Evolutionary conservation across 2,888 invertebrate species (phyloP).

Genomic region (Aproaerema taeniolella): DNA sequence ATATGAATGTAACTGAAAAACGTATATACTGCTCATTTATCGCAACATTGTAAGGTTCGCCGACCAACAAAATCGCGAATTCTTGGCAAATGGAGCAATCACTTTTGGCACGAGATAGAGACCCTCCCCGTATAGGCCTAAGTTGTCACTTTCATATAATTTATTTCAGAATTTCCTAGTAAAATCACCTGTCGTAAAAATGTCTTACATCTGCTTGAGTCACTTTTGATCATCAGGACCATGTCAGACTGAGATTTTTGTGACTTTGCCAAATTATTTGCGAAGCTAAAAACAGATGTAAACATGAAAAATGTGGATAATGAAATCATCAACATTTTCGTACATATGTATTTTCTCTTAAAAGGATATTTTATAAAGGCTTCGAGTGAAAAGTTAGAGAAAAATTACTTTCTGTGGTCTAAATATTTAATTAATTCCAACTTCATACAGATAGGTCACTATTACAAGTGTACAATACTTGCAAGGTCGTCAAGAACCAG

Average conservation of each 20-base stretch:
- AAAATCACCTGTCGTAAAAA: slow-evolving; percentile 5
- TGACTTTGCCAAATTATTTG: slow-evolving; percentile 3
- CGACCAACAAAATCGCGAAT: slow-evolving; percentile 32
- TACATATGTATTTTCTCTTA: no score
- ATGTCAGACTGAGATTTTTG: background rate
- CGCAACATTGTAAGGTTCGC: slow-evolving; percentile 27
- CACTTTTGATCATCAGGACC: slow-evolving; percentile 1
- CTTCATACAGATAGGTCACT: slow-evolving; percentile 10
- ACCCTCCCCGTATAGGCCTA: slow-evolving; percentile 37
- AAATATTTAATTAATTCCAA: no score
- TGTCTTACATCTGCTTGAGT: background rate
- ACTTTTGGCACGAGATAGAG: slow-evolving; percentile 44
- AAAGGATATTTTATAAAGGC: no score
- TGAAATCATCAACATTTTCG: no score
- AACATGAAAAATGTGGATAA: background rate
- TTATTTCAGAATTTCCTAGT: background rate
- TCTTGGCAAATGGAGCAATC: slow-evolving; percentile 44
- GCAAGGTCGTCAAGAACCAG: slow-evolving; percentile 6
- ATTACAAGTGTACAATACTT: slow-evolving; percentile 1
- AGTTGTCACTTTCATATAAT: background rate
- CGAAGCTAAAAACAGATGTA: background rate
- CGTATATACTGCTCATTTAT: no score
- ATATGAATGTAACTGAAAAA: no score
- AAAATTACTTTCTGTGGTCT: no score
- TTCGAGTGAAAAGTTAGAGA: no score